Evolutionary conservation across 2,888 invertebrate species (phyloP), one percentile per base, ranked within the genome.

Genomic region (Drosophila siamana): DNA sequence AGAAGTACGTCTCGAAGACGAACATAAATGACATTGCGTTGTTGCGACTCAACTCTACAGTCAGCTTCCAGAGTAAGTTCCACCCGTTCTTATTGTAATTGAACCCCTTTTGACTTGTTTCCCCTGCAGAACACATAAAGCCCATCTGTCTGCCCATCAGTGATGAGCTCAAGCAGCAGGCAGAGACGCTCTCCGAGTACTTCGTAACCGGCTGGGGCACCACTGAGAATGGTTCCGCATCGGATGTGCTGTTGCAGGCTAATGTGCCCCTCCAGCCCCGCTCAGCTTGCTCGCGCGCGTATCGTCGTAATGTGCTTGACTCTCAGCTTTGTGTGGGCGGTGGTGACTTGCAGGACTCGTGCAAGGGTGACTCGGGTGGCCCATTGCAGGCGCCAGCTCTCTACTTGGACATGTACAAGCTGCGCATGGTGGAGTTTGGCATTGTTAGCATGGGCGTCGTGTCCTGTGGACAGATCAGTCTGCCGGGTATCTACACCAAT

Each of bases 361-460:
- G 90, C 63, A 89, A 86, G n/a, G 90, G 90, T 2, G 90, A 90
- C 66, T 90, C 90, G 1, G 90, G 90, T 0, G 90, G 91, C 0
- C 90, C 90, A 0, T 57, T 90, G 11, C 83, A 91, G 41, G 81
- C 80, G 0, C 69, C 87, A 0, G 81, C 77, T 0, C 64, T 60
- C 1, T 82, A 78, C 28, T 11, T 78, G 15, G 72, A 70, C 3
- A 69, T 76, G 57, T 88, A 69, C 13, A 71, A 74, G 9, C 60
- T 75, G 13, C 80, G 86, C 13, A 87, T 82, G 78, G 70, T 90
- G 9, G 89, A 90, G 43, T 90, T 80, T 52, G 95, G 95, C 4
- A 91, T 95, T 0, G 95, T 95, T 0, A 95, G 95, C 0, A 94
- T 94, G 79, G 95, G 95, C 0, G 93, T 94, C 0, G 91, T 92